These are phyloP conservation scores for Sebastes glaucus DNA, from an alignment of 2,797 vertebrate species.

Conservation along the genomic window DNA sequence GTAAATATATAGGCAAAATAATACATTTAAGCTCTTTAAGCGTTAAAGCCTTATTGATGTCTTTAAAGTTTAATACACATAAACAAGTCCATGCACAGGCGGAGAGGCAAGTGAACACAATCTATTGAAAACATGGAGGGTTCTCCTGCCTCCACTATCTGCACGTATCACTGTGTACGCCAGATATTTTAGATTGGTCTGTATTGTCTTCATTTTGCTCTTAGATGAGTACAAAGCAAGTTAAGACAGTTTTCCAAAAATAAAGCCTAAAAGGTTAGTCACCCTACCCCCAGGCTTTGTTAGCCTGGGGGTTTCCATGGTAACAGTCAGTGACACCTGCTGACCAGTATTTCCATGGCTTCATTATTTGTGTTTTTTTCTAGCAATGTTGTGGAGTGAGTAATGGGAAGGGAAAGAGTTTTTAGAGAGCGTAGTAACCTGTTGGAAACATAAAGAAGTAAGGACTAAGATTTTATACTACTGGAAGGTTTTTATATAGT, in stretches of 20 bases:
- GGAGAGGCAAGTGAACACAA: not conserved
- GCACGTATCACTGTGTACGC: not conserved
- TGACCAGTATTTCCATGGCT: not conserved
- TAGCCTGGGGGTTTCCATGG: not conserved
- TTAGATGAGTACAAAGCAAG: not conserved
- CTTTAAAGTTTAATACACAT: not conserved
- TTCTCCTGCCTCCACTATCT: not conserved
- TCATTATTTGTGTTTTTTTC: not conserved
- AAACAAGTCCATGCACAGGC: not conserved
- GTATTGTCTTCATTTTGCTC: not conserved
- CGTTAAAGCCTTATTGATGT: not conserved
- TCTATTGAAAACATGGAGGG: slow-evolving; percentile 1
- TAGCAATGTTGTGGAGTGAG: not conserved
- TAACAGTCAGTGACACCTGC: not conserved
- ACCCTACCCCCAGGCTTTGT: no score
- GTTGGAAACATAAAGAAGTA: not conserved
- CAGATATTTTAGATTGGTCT: not conserved
- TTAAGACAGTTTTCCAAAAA: not conserved
- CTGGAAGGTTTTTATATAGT: not conserved
- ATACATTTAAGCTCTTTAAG: not conserved
- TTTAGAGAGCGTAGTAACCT: not conserved
- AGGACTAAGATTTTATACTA: not conserved
- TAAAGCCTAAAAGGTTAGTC: not conserved
- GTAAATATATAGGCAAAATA: not conserved
- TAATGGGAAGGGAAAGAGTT: not conserved